phyloP scores from a whole-genome alignment of 2,113 vertebrate genomes.

The Clarias gariepinus region DNA sequence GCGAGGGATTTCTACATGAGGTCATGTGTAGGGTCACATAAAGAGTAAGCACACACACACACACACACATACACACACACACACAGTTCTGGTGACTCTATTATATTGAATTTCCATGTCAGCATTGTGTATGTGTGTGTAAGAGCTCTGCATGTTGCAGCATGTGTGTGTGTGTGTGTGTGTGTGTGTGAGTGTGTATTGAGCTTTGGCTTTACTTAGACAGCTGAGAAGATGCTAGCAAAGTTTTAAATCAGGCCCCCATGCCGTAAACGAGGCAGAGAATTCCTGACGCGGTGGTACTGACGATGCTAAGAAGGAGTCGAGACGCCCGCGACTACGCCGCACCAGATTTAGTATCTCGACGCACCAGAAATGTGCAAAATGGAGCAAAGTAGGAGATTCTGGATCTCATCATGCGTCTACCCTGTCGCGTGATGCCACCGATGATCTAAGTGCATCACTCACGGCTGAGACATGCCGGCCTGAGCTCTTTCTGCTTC shows the following conservation, averaged over 20 bases:
- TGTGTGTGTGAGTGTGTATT: not conserved
- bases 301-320: not conserved
- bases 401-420: not conserved
- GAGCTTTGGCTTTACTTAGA: not conserved
- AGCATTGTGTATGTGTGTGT: not conserved
- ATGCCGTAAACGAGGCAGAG: not conserved
- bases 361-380: not conserved
- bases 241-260: not conserved
- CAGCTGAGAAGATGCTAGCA: not conserved
- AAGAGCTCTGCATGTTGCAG: not conserved
- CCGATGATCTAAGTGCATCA: not conserved
- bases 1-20: slow-evolving; percentile 23
- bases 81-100: not conserved
- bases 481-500: slow-evolving; percentile 10
- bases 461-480: not conserved
- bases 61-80: not conserved
- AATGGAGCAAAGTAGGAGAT: not conserved
- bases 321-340: not conserved
- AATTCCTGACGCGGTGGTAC: not conserved
- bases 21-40: slow-evolving; percentile 9
- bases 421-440: not conserved
- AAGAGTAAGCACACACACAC: slow-evolving; percentile 4
- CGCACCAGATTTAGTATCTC: not conserved
- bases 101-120: slow-evolving; percentile 1
- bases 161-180: not conserved